Base-by-base conservation (phyloP, 2,797 vertebrate species). In the Myotis vivesi region DNA sequence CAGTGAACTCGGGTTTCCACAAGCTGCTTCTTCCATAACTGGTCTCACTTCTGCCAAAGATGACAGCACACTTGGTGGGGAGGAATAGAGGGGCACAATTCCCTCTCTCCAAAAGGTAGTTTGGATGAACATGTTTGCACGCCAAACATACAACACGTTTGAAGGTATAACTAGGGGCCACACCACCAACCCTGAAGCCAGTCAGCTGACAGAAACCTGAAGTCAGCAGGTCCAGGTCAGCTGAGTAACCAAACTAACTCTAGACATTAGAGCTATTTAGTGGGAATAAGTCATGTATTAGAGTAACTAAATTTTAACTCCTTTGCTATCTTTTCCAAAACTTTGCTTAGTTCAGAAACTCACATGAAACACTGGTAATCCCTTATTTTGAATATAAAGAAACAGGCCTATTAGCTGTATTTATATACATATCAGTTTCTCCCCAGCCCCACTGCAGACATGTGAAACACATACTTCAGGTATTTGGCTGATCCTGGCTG, bases 291-390 rank as follows among this genome's bases (percentile, higher is more conserved):
- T 7, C 38, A 33, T 49, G 0, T 36, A 33, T 71, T 6, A 53
- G 28, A 77, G 36, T 23, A 71, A 76, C 46, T 89, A 77, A 73
- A 75, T 33, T 66, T 75, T 62, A 86, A 73, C 36, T 79, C 38
- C 25, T 49, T 75, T 33, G 44, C 19, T 46, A 2, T 49, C 46
- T 82, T 93, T 87, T 71, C 44, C 64, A 90, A 87, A 33, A 66
- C 1, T 1, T 46, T 93, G 55, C 28, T 94, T 64, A 77, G 51
- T 75, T 80, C 36, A 76, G 71, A 92, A 97, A 94, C 62, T 76
- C 75, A 87, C 22, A 46, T 28, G 73, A 87, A 87, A 87, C 33
- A 71, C 19, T 23, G 46, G 19, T 44, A 49, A 76, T 36, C 15
- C 41, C 38, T 91, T 55, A 57, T 33, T 76, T 20, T 84, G 59